Evolutionary conservation across 2,888 invertebrate species (phyloP).

Genomic region (Nymphalis polychloros): DNA sequence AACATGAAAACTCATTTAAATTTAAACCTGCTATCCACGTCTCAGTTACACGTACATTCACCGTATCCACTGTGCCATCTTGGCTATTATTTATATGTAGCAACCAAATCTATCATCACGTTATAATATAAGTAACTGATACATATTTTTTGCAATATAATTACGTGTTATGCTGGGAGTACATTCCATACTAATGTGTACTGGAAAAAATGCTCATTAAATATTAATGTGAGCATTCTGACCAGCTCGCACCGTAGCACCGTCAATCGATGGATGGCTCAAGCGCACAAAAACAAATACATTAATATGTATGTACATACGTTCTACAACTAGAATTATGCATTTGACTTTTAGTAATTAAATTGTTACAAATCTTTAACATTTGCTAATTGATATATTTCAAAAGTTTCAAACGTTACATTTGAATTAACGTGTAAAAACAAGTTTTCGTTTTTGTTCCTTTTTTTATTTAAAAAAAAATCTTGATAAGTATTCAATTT

Average conservation of each 20-base stretch:
- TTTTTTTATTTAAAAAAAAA: too few relatives aligned
- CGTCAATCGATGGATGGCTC: constrained; percentile 26
- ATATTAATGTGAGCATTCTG: constrained; percentile 25
- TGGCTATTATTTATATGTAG: not conserved
- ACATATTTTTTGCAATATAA: constrained; percentile 24
- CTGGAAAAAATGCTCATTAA: constrained; percentile 22
- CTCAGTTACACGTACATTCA: too few relatives aligned
- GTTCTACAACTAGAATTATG: constrained; percentile 22
- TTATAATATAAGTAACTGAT: constrained; percentile 27
- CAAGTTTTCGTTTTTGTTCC: too few relatives aligned
- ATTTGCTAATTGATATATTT: constrained; percentile 7
- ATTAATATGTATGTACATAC: constrained; percentile 16
- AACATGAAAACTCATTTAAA: too few relatives aligned
- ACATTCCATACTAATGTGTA: constrained; percentile 24
- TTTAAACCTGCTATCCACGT: too few relatives aligned
- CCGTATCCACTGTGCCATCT: too few relatives aligned
- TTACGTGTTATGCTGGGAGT: constrained; percentile 20
- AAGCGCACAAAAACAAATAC: constrained; percentile 11
- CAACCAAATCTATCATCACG: constrained; percentile 10
- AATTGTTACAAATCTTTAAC: constrained; percentile 12
- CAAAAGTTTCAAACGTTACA: not conserved
- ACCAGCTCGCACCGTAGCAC: constrained; percentile 1
- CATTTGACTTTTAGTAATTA: constrained; percentile 15
- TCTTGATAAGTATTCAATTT: too few relatives aligned
- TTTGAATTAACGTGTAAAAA: too few relatives aligned